These are phyloP conservation scores for Ophonus ardosiacus DNA, from an alignment of 2,888 invertebrate species.

Conservation along the genomic window DNA sequence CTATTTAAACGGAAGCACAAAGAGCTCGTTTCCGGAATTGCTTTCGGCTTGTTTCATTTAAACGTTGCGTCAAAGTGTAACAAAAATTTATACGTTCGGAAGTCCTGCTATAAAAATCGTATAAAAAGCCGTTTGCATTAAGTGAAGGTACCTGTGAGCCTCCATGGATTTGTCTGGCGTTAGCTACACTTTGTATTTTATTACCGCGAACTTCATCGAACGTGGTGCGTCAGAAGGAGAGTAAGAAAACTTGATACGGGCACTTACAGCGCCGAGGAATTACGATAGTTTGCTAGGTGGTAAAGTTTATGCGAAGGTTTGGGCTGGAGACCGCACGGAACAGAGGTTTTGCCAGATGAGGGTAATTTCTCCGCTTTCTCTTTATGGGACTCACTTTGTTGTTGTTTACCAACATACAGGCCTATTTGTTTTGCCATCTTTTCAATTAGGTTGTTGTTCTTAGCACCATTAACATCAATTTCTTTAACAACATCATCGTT, in stretches of 20 bases:
- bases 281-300: constrained; percentile 59
- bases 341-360: constrained; percentile 40
- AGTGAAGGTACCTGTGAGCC: background rate
- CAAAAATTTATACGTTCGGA: background rate
- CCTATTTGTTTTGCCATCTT: background rate
- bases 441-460: background rate
- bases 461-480: too few species aligned
- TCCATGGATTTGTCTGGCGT: constrained; percentile 40
- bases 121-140: constrained; percentile 18
- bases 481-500: too few species aligned
- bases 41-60: background rate
- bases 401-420: constrained; percentile 13
- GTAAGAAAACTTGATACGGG: constrained; percentile 59
- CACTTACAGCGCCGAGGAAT: constrained; percentile 55
- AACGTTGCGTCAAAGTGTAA: background rate
- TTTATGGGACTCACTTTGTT: constrained; percentile 18
- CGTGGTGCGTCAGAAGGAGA: constrained; percentile 4
- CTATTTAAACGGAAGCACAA: background rate
- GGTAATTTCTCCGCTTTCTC: constrained; percentile 27
- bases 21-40: background rate
- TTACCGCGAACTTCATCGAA: constrained; percentile 44
- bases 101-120: background rate
- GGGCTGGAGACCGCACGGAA: constrained; percentile 26
- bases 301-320: constrained; percentile 54
- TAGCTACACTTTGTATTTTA: constrained; percentile 56